Evolutionary conservation across 2,797 vertebrate species (phyloP), one percentile per base, ranked within the genome.

Genomic region (Smutsia gigantea): DNA sequence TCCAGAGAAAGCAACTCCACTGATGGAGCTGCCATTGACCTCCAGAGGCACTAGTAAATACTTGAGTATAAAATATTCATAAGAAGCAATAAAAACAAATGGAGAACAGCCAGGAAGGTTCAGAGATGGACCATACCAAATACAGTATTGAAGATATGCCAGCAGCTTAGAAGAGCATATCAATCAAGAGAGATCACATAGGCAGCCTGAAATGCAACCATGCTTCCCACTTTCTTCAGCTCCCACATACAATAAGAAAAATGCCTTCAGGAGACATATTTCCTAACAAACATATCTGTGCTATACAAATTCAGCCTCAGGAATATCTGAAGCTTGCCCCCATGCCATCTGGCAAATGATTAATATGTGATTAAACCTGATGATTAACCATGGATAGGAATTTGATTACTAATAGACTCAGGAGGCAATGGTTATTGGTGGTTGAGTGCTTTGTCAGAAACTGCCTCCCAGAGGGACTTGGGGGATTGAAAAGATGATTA

Each of bases 61-160:
- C 31, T 53, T 1, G 23, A 57, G 25, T 29, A 66, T 94, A 90
- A 96, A 92, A 93, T 95, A 95, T 97, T 96, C 95, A 93, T 81
- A 84, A 91, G 63, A 21, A 25, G 37, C 37, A 19, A 19, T 55
- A 25, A 72, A 92, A 92, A 91, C 79, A 77, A 94, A 77, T 77
- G 72, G 71, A 87, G 57, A 88, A 34, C 2, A n/a, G 55, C 63
- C 2, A 9, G 55, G 72, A 68, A 77, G 46, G 21, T 0, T 86
- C 89, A 82, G 59, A 96, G 66, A 92, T 31, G 39, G 9, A 23
- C 29, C n/a, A 3, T 66, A 49, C n/a, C 79, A 92, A 68, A 68
- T 19, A 37, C 6, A 68, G 55, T 59, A 66, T n/a, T 66, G 59
- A 87, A 46, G 64, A 83, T 69, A 91, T 3, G 42, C 17, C 46